phyloP scores from a whole-genome alignment of 2,797 vertebrate genomes.

The Gorsachius magnificus region DNA sequence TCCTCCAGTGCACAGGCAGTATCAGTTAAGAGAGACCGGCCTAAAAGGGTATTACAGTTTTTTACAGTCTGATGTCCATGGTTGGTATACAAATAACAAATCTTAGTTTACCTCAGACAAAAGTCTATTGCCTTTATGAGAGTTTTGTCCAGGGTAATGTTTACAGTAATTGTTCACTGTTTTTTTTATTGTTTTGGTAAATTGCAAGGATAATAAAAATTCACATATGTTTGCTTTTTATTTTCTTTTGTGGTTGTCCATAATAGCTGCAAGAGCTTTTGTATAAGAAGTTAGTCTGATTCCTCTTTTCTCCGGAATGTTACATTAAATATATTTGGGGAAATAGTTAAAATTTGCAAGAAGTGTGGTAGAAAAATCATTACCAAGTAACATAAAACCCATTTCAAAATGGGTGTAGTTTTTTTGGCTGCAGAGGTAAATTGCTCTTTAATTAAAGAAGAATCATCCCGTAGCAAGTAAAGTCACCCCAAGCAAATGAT shows the following conservation, averaged over 20 bases:
- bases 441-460: constrained; percentile 67
- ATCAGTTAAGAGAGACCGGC: neutral
- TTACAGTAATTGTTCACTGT: neutral
- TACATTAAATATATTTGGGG: neutral
- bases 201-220: neutral
- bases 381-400: neutral
- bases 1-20: neutral
- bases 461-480: constrained; percentile 23
- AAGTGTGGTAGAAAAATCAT: neutral
- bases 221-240: neutral
- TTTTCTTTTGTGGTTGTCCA: neutral
- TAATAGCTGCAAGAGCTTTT: neutral
- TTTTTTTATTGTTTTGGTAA: neutral
- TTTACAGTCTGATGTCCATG: neutral
- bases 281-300: neutral
- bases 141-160: neutral
- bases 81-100: neutral
- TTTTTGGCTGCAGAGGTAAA: constrained; percentile 41
- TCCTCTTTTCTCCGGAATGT: neutral
- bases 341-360: neutral
- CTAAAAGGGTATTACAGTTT: neutral
- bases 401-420: neutral
- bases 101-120: neutral
- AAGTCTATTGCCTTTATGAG: neutral
- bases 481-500: constrained; percentile 58